Percentiles rank a stretch among this genome's conserved stretches.
Conservation (phyloP, 1,140 invertebrate species). For the Drosophila orena region DNA sequence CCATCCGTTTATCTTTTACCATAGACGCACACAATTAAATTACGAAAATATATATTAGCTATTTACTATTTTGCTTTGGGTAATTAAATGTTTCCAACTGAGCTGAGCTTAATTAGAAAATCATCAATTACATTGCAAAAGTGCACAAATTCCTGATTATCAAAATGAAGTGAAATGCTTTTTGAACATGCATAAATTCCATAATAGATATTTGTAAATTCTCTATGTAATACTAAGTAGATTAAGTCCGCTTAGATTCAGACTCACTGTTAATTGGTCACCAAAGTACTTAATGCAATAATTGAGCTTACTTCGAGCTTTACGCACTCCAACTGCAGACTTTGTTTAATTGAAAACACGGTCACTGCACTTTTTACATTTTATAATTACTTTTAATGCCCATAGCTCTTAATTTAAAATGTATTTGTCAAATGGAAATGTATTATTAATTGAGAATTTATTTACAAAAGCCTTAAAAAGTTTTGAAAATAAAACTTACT, state of each 20-base stretch:
- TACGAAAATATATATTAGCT: background rate
- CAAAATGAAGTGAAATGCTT: slow-evolving; percentile 27
- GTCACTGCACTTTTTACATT: background rate
- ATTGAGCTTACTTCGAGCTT: slow-evolving; percentile 11
- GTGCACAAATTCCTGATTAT: slow-evolving; percentile 1
- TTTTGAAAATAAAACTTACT: background rate
- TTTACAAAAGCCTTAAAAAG: background rate
- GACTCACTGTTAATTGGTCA: slow-evolving; percentile 25
- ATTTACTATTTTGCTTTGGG: slow-evolving; percentile 22
- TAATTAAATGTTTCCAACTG: slow-evolving; percentile 42
- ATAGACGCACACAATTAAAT: slow-evolving; percentile 13
- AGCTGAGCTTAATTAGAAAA: slow-evolving; percentile 11
- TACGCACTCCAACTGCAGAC: background rate
- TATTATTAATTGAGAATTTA: too few species aligned
- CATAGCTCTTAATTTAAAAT: background rate
- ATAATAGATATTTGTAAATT: slow-evolving; percentile 27
- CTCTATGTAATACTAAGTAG: slow-evolving; percentile 7
- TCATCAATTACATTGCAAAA: slow-evolving; percentile 18
- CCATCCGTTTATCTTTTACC: slow-evolving; percentile 7
- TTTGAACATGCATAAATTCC: slow-evolving; percentile 33
- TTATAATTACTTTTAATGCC: background rate
- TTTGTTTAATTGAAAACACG: slow-evolving; percentile 20
- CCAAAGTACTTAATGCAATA: slow-evolving; percentile 38
- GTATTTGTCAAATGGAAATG: background rate
- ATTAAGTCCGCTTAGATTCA: slow-evolving; percentile 20